phyloP scores from a whole-genome alignment of 1,140 invertebrate genomes.

The Ceratina japonica region DNA sequence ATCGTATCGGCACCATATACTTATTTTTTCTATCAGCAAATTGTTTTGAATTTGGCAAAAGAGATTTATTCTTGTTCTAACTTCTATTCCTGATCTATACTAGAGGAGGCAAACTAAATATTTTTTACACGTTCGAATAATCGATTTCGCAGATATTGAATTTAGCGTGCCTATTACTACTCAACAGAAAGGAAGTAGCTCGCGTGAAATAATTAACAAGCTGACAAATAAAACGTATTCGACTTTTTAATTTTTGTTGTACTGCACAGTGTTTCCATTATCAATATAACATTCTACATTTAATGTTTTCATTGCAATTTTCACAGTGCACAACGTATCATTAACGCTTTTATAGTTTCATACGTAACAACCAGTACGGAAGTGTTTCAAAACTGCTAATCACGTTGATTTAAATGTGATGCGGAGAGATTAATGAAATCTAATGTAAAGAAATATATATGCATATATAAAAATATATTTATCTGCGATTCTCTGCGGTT shows the following conservation, averaged over 20 bases:
- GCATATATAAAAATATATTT: constrained; percentile 44
- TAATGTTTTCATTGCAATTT: constrained; percentile 36
- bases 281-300: constrained; percentile 30
- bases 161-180: no score
- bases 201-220: not conserved
- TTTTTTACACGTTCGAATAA: constrained; percentile 55
- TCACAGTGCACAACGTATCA: constrained; percentile 36
- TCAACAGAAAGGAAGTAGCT: not conserved
- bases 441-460: constrained; percentile 49
- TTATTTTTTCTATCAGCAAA: constrained; percentile 50
- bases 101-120: constrained; percentile 56
- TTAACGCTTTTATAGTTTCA: constrained; percentile 46
- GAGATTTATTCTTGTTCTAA: constrained; percentile 50
- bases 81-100: constrained; percentile 48
- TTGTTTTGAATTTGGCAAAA: constrained; percentile 23
- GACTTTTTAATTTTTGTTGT: constrained; percentile 1
- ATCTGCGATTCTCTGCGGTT: constrained; percentile 29
- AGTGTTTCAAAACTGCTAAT: constrained; percentile 25
- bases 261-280: constrained; percentile 34
- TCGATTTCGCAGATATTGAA: constrained; percentile 36
- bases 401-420: constrained; percentile 47
- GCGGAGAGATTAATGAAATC: constrained; percentile 45
- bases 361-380: constrained; percentile 6
- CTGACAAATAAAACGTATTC: not conserved
- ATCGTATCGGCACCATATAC: constrained; percentile 54